Conservation (phyloP, 2,888 invertebrate genomes). For the Pristionchus entomophagus region DNA sequence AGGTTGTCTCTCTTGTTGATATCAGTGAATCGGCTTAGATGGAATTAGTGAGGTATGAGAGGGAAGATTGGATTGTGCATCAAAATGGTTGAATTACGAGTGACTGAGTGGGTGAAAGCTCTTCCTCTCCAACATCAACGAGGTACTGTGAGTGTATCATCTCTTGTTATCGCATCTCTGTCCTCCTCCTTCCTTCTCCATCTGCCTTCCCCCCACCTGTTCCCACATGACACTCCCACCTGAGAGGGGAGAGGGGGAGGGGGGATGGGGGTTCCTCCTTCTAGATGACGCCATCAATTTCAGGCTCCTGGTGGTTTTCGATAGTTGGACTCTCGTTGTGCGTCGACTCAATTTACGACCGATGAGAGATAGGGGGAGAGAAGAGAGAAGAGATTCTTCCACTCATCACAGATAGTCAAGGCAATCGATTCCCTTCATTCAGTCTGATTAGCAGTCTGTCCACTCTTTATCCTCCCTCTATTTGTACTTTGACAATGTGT, state of each 20-base stretch:
- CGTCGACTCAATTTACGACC: conserved; percentile 41
- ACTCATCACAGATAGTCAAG: conserved; percentile 32
- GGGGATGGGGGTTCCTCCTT: no score
- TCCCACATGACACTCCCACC: no score
- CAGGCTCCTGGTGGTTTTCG: not conserved
- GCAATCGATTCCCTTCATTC: conserved; percentile 24
- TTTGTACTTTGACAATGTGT: not conserved
- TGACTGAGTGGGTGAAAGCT: not conserved
- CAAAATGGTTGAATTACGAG: not conserved
- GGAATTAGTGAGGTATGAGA: conserved; percentile 25
- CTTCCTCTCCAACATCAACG: not conserved
- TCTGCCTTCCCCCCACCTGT: no score
- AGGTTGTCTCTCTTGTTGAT: not conserved
- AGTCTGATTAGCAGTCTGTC: conserved; percentile 17
- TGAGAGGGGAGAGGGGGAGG: no score
- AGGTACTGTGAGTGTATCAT: no score
- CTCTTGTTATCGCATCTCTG: no score
- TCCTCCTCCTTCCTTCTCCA: no score
- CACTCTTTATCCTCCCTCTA: not conserved
- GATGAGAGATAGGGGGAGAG: not conserved
- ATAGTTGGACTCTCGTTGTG: conserved; percentile 10
- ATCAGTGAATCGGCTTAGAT: conserved; percentile 9
- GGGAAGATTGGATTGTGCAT: not conserved
- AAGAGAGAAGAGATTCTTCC: conserved; percentile 5
- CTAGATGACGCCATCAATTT: not conserved